A percentile compares a stretch with the other conserved stretches of the same genome.
These are phyloP conservation scores for Euleptes europaea DNA, from an alignment of 2,113 vertebrate genomes.

Conservation along the genomic window DNA sequence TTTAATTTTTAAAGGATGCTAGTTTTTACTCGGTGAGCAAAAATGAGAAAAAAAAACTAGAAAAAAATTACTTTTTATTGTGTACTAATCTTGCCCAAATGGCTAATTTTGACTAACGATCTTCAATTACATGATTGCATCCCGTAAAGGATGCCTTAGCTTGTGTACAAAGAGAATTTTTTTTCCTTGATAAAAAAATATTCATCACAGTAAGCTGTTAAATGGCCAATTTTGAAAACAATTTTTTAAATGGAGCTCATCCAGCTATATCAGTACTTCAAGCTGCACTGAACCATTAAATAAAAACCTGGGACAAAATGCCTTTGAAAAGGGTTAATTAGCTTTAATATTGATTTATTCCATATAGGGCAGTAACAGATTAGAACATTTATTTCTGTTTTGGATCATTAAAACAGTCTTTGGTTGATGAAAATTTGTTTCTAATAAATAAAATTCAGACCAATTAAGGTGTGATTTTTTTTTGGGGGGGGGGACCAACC, in stretches of 20 bases:
- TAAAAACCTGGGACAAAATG: slow-evolving; percentile 88
- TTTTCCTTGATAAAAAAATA: slow-evolving; percentile 56
- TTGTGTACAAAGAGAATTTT: slow-evolving; percentile 46
- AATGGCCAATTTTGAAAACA: slow-evolving; percentile 81
- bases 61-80: neutral
- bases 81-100: neutral
- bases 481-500: slow-evolving; percentile 29
- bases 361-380: slow-evolving; percentile 85
- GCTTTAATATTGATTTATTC: slow-evolving; percentile 98
- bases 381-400: slow-evolving; percentile 78
- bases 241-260: slow-evolving; percentile 91
- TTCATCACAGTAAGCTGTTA: slow-evolving; percentile 78
- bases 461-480: slow-evolving; percentile 62
- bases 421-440: slow-evolving; percentile 71
- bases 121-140: neutral
- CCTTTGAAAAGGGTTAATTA: slow-evolving; percentile 98
- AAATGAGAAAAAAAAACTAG: slow-evolving; percentile 21
- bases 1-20: neutral
- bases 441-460: slow-evolving; percentile 68
- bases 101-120: neutral
- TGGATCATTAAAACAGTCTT: slow-evolving; percentile 75
- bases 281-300: slow-evolving; percentile 93
- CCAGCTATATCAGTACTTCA: slow-evolving; percentile 90
- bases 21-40: neutral
- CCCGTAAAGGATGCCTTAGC: neutral